Conservation (phyloP, 1,140 invertebrate species). For the Trissolcus basalis region DNA sequence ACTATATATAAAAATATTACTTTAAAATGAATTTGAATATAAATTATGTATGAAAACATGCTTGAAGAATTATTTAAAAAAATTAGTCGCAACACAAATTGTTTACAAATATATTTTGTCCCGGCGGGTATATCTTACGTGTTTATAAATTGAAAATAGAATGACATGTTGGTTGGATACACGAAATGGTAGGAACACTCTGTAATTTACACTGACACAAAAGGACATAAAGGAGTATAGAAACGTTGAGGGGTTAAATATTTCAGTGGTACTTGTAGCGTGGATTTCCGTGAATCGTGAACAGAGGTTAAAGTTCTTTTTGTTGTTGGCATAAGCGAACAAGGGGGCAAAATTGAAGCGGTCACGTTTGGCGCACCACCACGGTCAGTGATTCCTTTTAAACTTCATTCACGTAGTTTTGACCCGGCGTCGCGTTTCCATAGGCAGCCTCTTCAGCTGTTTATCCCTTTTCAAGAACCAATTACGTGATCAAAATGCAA, state of each 20-base stretch:
- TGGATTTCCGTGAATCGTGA: slow-evolving; percentile 44
- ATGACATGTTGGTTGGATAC: too few species aligned
- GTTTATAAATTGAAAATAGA: too few species aligned
- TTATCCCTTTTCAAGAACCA: slow-evolving; percentile 37
- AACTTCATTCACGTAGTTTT: slow-evolving; percentile 60
- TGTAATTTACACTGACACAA: slow-evolving; percentile 20
- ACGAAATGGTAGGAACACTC: too few species aligned
- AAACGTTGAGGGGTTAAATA: slow-evolving; percentile 30
- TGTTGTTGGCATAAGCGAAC: slow-evolving; percentile 35
- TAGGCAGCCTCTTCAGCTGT: slow-evolving; percentile 24
- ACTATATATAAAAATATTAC: too few species aligned
- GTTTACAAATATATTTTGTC: too few species aligned
- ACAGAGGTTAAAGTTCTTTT: slow-evolving; percentile 44
- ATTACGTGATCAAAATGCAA: slow-evolving; percentile 47
- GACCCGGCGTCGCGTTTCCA: slow-evolving; percentile 33
- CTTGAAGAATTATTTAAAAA: too few species aligned
- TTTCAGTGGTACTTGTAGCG: slow-evolving; percentile 38
- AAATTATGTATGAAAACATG: too few species aligned
- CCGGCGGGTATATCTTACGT: too few species aligned
- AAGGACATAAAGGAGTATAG: slow-evolving; percentile 5
- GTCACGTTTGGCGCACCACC: slow-evolving; percentile 55
- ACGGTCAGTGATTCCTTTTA: slow-evolving; percentile 47
- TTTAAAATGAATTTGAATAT: too few species aligned
- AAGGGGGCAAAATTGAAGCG: slow-evolving; percentile 46
- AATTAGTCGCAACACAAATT: too few species aligned